Evolutionary conservation across 2,888 invertebrate genomes (phyloP).

Genomic region (Linyphia triangularis): DNA sequence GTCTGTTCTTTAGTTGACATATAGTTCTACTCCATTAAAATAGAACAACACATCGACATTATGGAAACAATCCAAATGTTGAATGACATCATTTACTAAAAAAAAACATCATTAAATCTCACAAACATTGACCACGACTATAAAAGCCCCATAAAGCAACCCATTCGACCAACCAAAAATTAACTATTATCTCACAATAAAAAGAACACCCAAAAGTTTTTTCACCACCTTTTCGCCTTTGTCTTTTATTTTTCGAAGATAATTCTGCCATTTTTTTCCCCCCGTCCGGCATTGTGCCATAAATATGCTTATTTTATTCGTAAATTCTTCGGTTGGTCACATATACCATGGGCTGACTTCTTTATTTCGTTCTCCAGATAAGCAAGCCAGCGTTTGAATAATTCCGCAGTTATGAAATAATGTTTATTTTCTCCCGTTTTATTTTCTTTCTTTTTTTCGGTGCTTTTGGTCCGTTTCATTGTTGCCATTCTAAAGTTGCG

Average conservation of each 20-base stretch:
- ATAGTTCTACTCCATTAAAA: too few species aligned
- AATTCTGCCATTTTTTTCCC: background rate
- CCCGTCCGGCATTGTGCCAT: background rate
- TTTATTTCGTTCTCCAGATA: background rate
- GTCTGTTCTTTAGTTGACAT: too few species aligned
- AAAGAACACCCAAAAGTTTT: background rate
- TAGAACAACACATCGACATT: too few species aligned
- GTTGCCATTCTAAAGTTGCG: background rate
- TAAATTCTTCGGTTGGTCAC: background rate
- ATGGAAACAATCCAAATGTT: too few species aligned
- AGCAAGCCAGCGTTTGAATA: constrained; percentile 33
- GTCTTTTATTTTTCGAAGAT: background rate
- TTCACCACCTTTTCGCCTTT: background rate
- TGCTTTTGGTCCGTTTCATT: background rate
- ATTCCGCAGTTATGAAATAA: constrained; percentile 51
- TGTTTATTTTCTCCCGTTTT: constrained; percentile 24
- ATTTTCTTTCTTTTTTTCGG: background rate
- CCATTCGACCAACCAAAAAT: background rate
- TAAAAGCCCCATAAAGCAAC: background rate
- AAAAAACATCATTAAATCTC: too few species aligned
- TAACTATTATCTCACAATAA: background rate
- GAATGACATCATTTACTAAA: too few species aligned
- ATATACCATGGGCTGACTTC: background rate
- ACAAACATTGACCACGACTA: too few species aligned
- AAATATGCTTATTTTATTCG: background rate